A percentile compares a stretch with the other conserved stretches of the same genome.
Evolutionary conservation across 2,113 vertebrate genomes (phyloP).

Genomic region (Tympanuchus pallidicinctus): DNA sequence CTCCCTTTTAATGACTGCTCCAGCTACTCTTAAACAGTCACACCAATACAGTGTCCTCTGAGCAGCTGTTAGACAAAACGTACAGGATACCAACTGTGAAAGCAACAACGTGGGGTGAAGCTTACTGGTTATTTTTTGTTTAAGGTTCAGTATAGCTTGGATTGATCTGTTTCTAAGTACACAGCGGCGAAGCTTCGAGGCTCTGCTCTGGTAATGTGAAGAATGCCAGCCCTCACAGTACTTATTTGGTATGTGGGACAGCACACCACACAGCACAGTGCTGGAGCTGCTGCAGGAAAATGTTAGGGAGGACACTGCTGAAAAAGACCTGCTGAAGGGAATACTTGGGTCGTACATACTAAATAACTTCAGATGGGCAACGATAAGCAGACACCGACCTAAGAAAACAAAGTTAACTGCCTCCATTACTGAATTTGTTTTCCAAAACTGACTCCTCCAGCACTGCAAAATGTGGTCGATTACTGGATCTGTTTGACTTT

Average conservation of each 20-base stretch:
- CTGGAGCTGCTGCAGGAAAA: not conserved
- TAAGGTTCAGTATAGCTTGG: not conserved
- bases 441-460: not conserved
- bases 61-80: not conserved
- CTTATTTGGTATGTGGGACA: not conserved
- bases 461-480: not conserved
- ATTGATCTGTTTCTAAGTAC: not conserved
- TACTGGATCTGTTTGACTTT: not conserved
- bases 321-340: not conserved
- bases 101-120: not conserved
- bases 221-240: not conserved
- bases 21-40: not conserved
- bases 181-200: not conserved
- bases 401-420: not conserved
- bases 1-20: not conserved
- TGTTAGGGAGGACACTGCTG: not conserved
- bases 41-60: not conserved
- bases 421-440: not conserved
- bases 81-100: not conserved
- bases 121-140: not conserved
- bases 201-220: not conserved
- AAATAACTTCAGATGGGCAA: not conserved
- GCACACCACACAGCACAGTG: not conserved
- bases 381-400: not conserved
- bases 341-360: not conserved